Evolutionary conservation across 2,113 vertebrate genomes (phyloP).

Genomic region (Sciurus niger): DNA sequence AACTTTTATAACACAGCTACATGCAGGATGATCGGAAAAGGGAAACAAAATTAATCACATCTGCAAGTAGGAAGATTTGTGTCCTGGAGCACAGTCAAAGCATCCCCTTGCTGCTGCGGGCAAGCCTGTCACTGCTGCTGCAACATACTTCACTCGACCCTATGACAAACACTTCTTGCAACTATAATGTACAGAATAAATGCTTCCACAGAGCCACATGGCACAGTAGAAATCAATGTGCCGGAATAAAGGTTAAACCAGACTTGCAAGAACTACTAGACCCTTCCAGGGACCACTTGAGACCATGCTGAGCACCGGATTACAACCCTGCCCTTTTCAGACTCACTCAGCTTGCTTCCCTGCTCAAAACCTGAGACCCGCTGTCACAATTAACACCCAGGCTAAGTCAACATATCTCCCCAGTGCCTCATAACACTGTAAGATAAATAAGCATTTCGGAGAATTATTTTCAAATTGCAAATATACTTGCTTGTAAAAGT

Average conservation of each 20-base stretch:
- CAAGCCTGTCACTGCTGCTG: constrained; percentile 19
- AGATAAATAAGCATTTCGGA: background rate
- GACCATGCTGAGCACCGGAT: background rate
- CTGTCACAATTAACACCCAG: background rate
- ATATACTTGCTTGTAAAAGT: constrained; percentile 14
- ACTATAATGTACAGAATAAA: background rate
- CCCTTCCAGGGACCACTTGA: background rate
- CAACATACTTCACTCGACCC: background rate
- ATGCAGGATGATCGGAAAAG: constrained; percentile 67
- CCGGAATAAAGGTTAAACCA: background rate
- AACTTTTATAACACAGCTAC: constrained; percentile 75
- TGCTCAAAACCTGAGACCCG: background rate
- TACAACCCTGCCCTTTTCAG: background rate
- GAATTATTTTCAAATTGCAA: background rate
- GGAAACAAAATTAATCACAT: constrained; percentile 83
- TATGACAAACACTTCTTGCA: background rate
- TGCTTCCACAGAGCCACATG: background rate
- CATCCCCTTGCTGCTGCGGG: background rate
- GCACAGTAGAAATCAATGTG: background rate
- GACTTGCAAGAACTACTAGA: background rate
- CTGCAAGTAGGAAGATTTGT: constrained; percentile 80
- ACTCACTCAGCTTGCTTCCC: background rate
- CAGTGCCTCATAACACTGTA: background rate
- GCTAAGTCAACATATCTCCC: background rate
- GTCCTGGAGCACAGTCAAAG: constrained; percentile 51